phyloP scores from a whole-genome alignment of 1,140 invertebrate genomes.

The Agrypnia vestita region DNA sequence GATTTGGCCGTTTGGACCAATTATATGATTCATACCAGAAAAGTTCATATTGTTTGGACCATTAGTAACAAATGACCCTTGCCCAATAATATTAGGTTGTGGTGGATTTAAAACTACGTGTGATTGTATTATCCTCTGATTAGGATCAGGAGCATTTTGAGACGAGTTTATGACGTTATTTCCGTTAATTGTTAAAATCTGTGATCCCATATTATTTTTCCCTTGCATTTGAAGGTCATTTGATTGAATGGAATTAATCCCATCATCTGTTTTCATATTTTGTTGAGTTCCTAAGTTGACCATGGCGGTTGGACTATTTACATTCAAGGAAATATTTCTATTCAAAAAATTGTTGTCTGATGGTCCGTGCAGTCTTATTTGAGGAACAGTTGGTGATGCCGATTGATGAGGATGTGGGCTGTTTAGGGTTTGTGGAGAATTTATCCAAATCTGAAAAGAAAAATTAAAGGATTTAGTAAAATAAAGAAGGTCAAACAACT shows the following conservation, averaged over 20 bases:
- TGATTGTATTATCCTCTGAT: conserved; percentile 51
- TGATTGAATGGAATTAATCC: conserved; percentile 2
- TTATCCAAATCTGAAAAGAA: conserved; percentile 56
- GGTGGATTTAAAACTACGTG: conserved; percentile 53
- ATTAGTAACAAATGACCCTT: conserved; percentile 5
- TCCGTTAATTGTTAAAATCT: conserved; percentile 54
- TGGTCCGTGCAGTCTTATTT: conserved; percentile 50
- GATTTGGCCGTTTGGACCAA: conserved; percentile 74
- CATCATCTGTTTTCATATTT: conserved; percentile 24
- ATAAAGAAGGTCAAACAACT: background rate
- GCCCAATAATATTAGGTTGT: conserved; percentile 33
- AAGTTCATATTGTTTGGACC: conserved; percentile 35
- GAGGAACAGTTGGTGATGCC: conserved; percentile 42
- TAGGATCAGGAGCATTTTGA: conserved; percentile 30
- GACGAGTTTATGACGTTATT: conserved; percentile 29
- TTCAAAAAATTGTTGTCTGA: conserved; percentile 38
- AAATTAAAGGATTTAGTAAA: conserved; percentile 31
- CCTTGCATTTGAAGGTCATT: conserved; percentile 43
- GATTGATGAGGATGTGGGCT: conserved; percentile 50
- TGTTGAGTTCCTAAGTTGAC: conserved; percentile 38
- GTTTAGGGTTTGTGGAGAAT: conserved; percentile 48
- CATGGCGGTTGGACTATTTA: conserved; percentile 36
- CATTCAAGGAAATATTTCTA: conserved; percentile 44
- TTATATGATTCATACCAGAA: conserved; percentile 65
- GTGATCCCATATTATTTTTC: conserved; percentile 47